Base-by-base conservation (phyloP, 1,140 invertebrate species). In the Steinernema feltiae region DNA sequence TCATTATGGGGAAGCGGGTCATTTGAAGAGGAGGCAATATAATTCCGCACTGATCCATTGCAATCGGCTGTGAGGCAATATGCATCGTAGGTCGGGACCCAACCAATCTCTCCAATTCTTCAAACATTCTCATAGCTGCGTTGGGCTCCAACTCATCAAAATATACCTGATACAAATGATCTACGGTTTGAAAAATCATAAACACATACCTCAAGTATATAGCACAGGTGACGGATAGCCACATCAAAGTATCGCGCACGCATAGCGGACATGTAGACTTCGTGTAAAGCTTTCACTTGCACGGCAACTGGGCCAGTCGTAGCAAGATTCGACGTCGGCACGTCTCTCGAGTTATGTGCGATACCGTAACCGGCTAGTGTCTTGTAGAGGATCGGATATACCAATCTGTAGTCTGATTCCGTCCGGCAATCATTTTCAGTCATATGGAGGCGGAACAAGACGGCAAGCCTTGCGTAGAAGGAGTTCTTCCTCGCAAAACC, bases 151-250 rank as follows among this genome's bases (percentile, higher is more conserved):
- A 41, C 29, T 83, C 69, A 46, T 84, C 76, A 48, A 81, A 86
- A 75, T 84, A 85, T 1, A 71, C 77, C 84, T 84, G n/a, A n/a
- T n/a, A 31, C 73, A 81, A 72, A 24, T 70, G 69, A 0, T 17
- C 15, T 76, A 74, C 32, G 2, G 15, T 75, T 69, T 18, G 7
- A 30, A 76, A 18, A 1, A 32, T 17, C 69, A 29, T 32, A 12
- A 32, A 63, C 18, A 69, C 21, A n/a, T 74, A 84, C 83, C 71
- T 85, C 81, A 29, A 85, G 53, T 21, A 85, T 78, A 71, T 82
- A 85, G 69, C 85, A 85, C 24, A 85, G 46, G 75, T 85, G 84
- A 27, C 84, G 69, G 70, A 85, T 84, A 0, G 84, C 85, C n/a
- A 80, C 84, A 48, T 86, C 83, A 27, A 32, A 48, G 29, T 80